Evolutionary conservation across 2,797 vertebrate genomes (phyloP).

Genomic region (Ceryle rudis): DNA sequence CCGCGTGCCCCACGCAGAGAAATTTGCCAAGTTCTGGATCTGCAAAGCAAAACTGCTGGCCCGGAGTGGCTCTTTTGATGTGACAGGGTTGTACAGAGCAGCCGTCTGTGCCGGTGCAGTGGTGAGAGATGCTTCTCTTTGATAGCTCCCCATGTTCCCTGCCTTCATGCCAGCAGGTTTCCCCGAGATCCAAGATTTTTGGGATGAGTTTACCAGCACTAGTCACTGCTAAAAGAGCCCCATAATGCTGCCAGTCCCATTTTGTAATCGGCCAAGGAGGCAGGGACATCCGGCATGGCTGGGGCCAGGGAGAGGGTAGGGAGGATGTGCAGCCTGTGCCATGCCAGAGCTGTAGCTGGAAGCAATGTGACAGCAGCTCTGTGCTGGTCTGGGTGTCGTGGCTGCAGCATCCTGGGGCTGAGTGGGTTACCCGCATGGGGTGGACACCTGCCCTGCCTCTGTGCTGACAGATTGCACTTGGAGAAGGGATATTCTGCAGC

Average conservation of each 20-base stretch:
- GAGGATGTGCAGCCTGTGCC: accelerated
- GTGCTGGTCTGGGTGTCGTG: accelerated
- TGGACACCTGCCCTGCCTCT: neutral
- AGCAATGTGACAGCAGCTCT: neutral
- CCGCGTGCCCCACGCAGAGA: slow-evolving; percentile 84
- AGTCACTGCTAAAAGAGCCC: neutral
- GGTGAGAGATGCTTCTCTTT: slow-evolving; percentile 66
- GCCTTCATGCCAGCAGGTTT: neutral
- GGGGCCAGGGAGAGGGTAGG: accelerated
- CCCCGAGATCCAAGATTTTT: accelerated
- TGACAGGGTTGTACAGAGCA: slow-evolving; percentile 84
- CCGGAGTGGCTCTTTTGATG: slow-evolving; percentile 80
- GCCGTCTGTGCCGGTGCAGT: slow-evolving; percentile 83
- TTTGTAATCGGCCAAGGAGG: neutral
- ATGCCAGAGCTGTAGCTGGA: neutral
- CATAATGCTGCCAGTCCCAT: neutral
- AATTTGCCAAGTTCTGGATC: slow-evolving; percentile 93
- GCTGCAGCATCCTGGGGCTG: neutral
- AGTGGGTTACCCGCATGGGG: neutral
- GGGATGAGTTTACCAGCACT: neutral
- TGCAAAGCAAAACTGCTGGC: slow-evolving; percentile 87
- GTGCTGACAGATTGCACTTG: neutral
- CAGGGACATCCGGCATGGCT: accelerated
- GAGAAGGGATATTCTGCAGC: neutral
- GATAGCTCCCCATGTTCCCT: accelerated